Percentiles rank a stretch among this genome's conserved stretches.
Conservation (phyloP, 2,888 invertebrate genomes). For the Mimachlamys varia region DNA sequence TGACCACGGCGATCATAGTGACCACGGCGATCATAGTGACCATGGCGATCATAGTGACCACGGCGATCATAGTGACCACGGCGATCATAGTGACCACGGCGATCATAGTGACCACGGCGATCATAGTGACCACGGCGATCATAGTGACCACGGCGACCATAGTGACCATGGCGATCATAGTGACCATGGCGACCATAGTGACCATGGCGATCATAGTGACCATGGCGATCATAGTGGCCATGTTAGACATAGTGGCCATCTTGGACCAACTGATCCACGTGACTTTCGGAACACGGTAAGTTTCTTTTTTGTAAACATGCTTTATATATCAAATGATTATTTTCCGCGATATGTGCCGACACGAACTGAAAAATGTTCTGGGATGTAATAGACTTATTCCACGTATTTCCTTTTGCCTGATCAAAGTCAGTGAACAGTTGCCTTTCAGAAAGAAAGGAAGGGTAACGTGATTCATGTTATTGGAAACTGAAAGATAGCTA, state of each 20-base stretch:
- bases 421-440: too few relatives aligned
- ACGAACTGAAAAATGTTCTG: too few relatives aligned
- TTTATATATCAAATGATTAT: too few relatives aligned
- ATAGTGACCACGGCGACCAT: not conserved
- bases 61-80: constrained; percentile 4
- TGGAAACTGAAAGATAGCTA: too few relatives aligned
- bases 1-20: not conserved
- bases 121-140: not conserved
- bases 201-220: not conserved
- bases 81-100: constrained; percentile 24
- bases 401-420: too few relatives aligned
- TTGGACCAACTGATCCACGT: not conserved
- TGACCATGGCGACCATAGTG: not conserved
- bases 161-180: not conserved
- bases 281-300: not conserved
- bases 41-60: constrained; percentile 50
- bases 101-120: not conserved
- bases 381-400: too few relatives aligned
- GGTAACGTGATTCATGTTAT: too few relatives aligned
- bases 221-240: not conserved
- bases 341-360: too few relatives aligned
- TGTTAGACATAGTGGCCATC: not conserved
- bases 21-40: not conserved
- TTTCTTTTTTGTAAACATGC: not conserved
- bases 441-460: too few relatives aligned